These are phyloP conservation scores for Ariopsis seemanni DNA, from an alignment of 2,113 vertebrate species.

Conservation along the genomic window DNA sequence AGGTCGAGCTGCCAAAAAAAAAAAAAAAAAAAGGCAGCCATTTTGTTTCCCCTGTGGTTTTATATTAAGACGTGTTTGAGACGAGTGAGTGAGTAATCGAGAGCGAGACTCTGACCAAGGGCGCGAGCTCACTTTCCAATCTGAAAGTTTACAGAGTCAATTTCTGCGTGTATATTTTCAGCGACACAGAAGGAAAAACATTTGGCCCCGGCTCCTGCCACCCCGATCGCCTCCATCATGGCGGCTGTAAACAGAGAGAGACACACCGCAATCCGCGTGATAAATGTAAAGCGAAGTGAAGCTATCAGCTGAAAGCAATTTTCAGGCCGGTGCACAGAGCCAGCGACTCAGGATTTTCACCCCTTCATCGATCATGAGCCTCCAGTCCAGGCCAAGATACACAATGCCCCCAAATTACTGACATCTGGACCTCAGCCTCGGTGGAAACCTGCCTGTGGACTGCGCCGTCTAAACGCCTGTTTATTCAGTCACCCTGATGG, in stretches of 20 bases:
- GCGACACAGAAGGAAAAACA: constrained; percentile 68
- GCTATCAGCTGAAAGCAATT: constrained; percentile 98
- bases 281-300: constrained; percentile 90
- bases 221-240: constrained; percentile 53
- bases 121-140: constrained; percentile 57
- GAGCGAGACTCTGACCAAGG: constrained; percentile 1
- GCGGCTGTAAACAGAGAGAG: constrained; percentile 70
- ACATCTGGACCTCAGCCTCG: constrained; percentile 86
- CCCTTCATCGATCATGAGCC: constrained; percentile 97
- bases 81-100: neutral
- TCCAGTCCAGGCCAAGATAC: constrained; percentile 91
- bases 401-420: constrained; percentile 99
- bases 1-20: neutral
- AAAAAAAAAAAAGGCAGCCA: neutral
- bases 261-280: constrained; percentile 80
- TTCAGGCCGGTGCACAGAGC: constrained; percentile 81
- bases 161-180: constrained; percentile 74
- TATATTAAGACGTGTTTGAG: neutral
- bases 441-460: constrained; percentile 72
- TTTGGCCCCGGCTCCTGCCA: constrained; percentile 54
- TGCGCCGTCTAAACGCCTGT: constrained; percentile 81
- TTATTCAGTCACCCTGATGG: constrained; percentile 81
- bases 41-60: neutral
- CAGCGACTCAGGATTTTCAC: constrained; percentile 87
- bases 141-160: constrained; percentile 70